Base-by-base conservation (phyloP, 2,888 invertebrate species). In the Himalopsyche anomala region DNA sequence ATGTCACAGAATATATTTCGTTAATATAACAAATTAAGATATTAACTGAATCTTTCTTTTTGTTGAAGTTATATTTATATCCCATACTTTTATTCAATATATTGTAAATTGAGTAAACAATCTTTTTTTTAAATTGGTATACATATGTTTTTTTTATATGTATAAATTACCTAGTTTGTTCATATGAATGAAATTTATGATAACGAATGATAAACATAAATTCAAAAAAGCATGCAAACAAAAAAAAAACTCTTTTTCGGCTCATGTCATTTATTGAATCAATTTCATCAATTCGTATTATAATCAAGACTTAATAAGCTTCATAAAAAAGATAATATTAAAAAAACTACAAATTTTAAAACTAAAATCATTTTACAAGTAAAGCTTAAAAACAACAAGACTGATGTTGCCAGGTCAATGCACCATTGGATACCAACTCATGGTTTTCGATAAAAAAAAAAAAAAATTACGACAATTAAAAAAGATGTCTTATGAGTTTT, bases 181-280 rank as follows among this genome's bases (percentile, higher is more conserved):
- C 5, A 51, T 15, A 51, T 51, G 51, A 51, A 51, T 15, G 51
- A 51, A 51, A 51, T 51, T 51, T 51, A 62, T 62, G 62, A 62
- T 62, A 62, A 62, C 28, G 28, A 62, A 62, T 19, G 28, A 62
- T 11, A 62, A 62, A 62, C 28, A 62, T 19, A 19, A 62, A 62
- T 19, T 62, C 19, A 62, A 81, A 62, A 38, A 83, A 69, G 69
- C 86, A 86, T 86, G 86, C 86, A 86, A 84, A 86, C 84, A 86
- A 86, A 82, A 86, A 86, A 86, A 86, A 84, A 54, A 86, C 86
- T 74, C 81, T 54, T 69, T 82, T 86, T 83, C 80, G 84, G 81
- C 86, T 81, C 45, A 86, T 83, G 84, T 86, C 80, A 54, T 84
- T 86, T 86, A 84, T 84, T 86, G 40, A 81, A 69, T 69, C 80